Base-by-base conservation (phyloP, 2,797 vertebrate genomes). In the Calcarius lapponicus region DNA sequence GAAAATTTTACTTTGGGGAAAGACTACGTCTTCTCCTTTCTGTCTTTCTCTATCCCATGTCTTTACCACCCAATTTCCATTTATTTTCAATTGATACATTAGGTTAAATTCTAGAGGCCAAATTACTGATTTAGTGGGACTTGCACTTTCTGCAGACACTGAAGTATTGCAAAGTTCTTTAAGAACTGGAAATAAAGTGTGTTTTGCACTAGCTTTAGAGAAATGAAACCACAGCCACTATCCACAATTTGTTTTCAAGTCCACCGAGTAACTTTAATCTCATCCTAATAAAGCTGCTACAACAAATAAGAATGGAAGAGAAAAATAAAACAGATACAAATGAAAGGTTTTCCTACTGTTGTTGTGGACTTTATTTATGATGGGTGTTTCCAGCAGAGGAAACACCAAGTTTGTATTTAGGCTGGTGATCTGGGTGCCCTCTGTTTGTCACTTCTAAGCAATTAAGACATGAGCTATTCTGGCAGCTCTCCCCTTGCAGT, bases 381-480 rank as follows among this genome's bases (percentile, higher is more conserved):
- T 48, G 66, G 62, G 43, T 42, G 29, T 91, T 92, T 79, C 90
- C 84, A 91, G 57, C 43, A 76, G 86, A 3, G 0, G 92, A 94
- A 92, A 64, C 54, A 72, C 51, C 50, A 62, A 80, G 67, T 71
- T 47, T 62, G 40, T 92, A 17, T 84, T 70, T 60, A 21, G 86
- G 31, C 80, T 86, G 42, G 38, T 62, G 74, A 38, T 58, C 42
- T 62, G 20, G 32, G 26, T 82, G 56, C 70, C 74, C 34, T 84
- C 80, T 86, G 5, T 91, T 96, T 86, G 67, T 79, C 2, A 0
- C 57, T 75, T 65, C 24, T 22, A 43, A 84, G 87, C 73, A 87
- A 62, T 91, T 75, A 95, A 91, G 83, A 85, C 60, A 48, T 91
- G 88, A 95, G 80, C 80, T 95, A 48, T 93, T 88, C 92, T 96